A percentile compares a stretch with the other conserved stretches of the same genome.
Evolutionary conservation across 2,797 vertebrate species (phyloP).

Genomic region (Calcarius lapponicus): DNA sequence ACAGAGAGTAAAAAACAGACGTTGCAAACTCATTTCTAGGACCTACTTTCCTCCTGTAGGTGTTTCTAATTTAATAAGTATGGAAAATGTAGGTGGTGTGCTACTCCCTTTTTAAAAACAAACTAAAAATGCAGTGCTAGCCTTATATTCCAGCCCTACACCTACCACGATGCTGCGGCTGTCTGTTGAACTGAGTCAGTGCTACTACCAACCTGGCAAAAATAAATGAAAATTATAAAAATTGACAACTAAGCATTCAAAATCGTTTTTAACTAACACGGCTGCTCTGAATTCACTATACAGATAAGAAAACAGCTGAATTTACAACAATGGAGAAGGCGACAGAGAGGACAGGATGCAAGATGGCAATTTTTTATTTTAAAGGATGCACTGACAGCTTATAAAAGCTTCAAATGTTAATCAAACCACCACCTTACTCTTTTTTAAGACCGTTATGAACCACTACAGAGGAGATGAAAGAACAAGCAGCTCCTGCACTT

Average conservation of each 20-base stretch:
- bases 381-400: not conserved
- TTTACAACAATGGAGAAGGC: not conserved
- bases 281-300: not conserved
- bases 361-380: not conserved
- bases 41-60: not conserved
- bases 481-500: not conserved
- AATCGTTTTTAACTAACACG: not conserved
- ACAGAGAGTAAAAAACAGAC: not conserved
- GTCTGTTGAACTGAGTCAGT: not conserved
- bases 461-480: not conserved
- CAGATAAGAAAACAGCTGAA: not conserved
- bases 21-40: not conserved
- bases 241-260: not conserved
- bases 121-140: not conserved
- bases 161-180: not conserved
- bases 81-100: not conserved
- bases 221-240: not conserved
- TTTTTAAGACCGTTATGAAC: not conserved
- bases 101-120: not conserved
- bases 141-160: not conserved
- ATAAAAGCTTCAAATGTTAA: constrained; percentile 24
- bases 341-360: not conserved
- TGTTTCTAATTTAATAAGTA: not conserved
- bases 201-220: not conserved
- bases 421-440: not conserved